Base-by-base conservation (phyloP, 2,888 invertebrate genomes). In the Mechanitis mazaeus region DNA sequence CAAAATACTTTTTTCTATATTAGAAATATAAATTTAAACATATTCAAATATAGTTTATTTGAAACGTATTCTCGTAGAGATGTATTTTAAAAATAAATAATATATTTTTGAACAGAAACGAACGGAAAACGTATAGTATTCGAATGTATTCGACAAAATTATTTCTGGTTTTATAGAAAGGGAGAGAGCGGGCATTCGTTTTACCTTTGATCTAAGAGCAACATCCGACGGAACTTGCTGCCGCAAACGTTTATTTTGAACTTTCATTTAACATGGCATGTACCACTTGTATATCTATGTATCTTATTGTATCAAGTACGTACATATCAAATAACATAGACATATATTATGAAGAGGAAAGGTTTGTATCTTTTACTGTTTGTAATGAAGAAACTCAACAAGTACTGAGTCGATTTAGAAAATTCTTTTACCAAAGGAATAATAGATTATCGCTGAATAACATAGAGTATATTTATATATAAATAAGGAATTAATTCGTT, bases 131-230 rank as follows among this genome's bases (percentile, higher is more conserved):
- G 50, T 50, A 31, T 50, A 11, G 50, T 7, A 50, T 31, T 31
- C 31, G 11, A 31, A 31, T 45, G 58, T 11, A 42, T 31, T 57
- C 45, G 45, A 38, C 58, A 55, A 55, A 55, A 55, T 55, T 58
- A 58, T 58, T 58, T 58, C 12, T 47, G 58, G 54, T 28, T 33
- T 54, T 45, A 12, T 54, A 54, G 33, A 20, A 11, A 35, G 47
- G 50, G 53, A 11, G 35, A 53, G 46, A 61, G 33, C 54, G 50
- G 59, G 57, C 55, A 59, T 55, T 33, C 55, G 28, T 53, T 64
- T 62, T 55, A 63, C 65, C 63, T 65, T 63, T 65, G 65, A 65
- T 63, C 60, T 60, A 63, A 60, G 9, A 50, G 55, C 46, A 54
- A 54, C 56, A 54, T 33, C 31, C 62, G 50, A 28, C 59, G 45